Base-by-base conservation (phyloP, 1,140 invertebrate species). In the Leptestheria dahalacensis region DNA sequence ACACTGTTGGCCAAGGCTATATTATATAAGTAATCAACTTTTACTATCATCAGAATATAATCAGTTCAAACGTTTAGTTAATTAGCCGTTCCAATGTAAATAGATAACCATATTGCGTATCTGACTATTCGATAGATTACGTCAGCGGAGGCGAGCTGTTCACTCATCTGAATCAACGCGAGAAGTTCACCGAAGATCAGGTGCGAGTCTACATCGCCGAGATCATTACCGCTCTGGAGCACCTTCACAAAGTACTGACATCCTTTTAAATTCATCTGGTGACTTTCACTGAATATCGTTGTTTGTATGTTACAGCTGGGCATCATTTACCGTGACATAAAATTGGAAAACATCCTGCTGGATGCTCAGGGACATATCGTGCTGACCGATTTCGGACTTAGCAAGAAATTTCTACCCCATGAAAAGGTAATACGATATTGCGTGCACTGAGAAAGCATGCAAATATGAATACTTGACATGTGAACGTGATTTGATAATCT, bases 321-420 rank as follows among this genome's bases (percentile, higher is more conserved):
- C 54, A 92, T 97, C 47, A 96, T 97, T 64, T 97, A 97, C 73
- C 81, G 93, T 12, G 93, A 97, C 71, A 92, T 98, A 60, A 94
- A 95, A 69, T 73, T 94, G 50, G 91, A 95, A 72, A 95, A 95
- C 70, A 92, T 95, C 61, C 75, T 95, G 2, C 73, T 95, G 26
- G 88, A 91, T 72, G 79, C 79, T 6, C 79, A 88, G 41, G 91
- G 91, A 3, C 91, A 95, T 70, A 86, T 95, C 48, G 88, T 93
- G 12, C 70, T 95, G 12, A 93, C 91, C 0, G 90, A 93, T 73
- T 93, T 93, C 68, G 91, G 91, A 0, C 78, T 95, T 2, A 91
- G 88, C 67, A 95, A 93, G 72, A 86, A 91, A 72, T 85, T 87
- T 69, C 77, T 84, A 54, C 79, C 82, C 18, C 74, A 82, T 65